phyloP scores from a whole-genome alignment of 1,140 invertebrate genomes.

The Charaxes varanes region DNA sequence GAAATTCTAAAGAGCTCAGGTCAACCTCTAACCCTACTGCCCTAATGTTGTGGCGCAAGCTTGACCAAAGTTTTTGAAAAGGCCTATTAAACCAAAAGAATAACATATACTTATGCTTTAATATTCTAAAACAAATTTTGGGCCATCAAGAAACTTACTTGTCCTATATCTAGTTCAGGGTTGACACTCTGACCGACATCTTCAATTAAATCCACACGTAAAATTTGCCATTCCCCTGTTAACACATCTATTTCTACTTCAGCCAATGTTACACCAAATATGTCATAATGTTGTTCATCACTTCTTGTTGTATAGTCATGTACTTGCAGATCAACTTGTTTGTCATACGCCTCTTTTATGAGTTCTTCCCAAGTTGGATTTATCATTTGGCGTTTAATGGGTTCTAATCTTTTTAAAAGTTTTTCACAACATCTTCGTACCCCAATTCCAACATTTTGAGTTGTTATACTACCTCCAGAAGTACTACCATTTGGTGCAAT shows the following conservation, averaged over 20 bases:
- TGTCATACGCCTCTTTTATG: constrained; percentile 69
- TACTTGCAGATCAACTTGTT: constrained; percentile 75
- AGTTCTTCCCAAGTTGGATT: constrained; percentile 78
- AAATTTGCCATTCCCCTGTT: constrained; percentile 80
- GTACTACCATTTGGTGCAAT: constrained; percentile 71
- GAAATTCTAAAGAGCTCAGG: no score
- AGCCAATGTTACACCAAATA: constrained; percentile 76
- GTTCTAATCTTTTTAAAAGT: constrained; percentile 76
- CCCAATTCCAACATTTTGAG: constrained; percentile 22
- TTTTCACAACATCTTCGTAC: constrained; percentile 31
- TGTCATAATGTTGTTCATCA: constrained; percentile 68
- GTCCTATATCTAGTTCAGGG: constrained; percentile 87
- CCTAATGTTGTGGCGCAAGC: no score
- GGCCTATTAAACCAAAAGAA: no score
- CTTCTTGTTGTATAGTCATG: constrained; percentile 21
- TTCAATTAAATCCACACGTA: constrained; percentile 82
- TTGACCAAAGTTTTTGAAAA: no score
- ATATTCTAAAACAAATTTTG: neutral
- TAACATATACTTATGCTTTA: no score
- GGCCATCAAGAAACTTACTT: constrained; percentile 73
- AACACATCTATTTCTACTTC: no score
- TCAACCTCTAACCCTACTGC: no score
- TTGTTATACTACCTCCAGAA: constrained; percentile 72
- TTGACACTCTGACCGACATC: constrained; percentile 84
- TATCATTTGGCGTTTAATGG: constrained; percentile 73